phyloP scores from a whole-genome alignment of 1,140 invertebrate species.

The Drosophila melanica region DNA sequence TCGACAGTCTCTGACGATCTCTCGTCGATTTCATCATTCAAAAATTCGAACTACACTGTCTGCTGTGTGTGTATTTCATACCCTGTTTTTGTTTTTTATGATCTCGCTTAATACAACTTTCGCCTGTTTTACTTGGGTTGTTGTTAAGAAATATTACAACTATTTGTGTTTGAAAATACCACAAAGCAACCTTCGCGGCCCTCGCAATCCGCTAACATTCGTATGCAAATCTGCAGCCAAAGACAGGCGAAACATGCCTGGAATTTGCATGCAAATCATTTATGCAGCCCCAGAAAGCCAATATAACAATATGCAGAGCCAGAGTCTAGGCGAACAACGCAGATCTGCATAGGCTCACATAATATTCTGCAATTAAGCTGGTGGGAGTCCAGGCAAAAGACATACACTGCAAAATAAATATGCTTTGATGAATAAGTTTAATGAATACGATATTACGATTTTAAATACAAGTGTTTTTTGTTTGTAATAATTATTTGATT shows the following conservation, averaged over 20 bases:
- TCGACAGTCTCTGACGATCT: conserved; percentile 31
- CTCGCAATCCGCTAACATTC: conserved; percentile 14
- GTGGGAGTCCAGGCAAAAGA: background rate
- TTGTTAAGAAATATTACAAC: conserved; percentile 26
- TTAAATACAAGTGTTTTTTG: too few species aligned
- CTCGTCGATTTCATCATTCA: conserved; percentile 47
- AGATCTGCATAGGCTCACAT: conserved; percentile 5
- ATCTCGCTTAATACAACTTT: conserved; percentile 23
- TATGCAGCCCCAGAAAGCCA: conserved; percentile 1
- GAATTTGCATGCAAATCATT: conserved; percentile 46
- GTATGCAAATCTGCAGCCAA: conserved; percentile 35
- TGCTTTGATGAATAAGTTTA: too few species aligned
- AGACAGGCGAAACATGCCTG: conserved; percentile 23
- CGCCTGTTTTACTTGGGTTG: conserved; percentile 31
- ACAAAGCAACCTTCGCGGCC: conserved; percentile 5
- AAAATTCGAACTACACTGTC: conserved; percentile 21
- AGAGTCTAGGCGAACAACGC: background rate
- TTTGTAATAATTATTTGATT: too few species aligned
- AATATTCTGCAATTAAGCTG: background rate
- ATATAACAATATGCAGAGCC: conserved; percentile 5
- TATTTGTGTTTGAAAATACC: conserved; percentile 38
- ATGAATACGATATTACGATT: too few species aligned
- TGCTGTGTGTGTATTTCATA: too few species aligned
- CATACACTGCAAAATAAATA: background rate
- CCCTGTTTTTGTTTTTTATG: too few species aligned